These are phyloP conservation scores for Patella vulgata DNA, from an alignment of 1,140 invertebrate genomes.

Conservation along the genomic window DNA sequence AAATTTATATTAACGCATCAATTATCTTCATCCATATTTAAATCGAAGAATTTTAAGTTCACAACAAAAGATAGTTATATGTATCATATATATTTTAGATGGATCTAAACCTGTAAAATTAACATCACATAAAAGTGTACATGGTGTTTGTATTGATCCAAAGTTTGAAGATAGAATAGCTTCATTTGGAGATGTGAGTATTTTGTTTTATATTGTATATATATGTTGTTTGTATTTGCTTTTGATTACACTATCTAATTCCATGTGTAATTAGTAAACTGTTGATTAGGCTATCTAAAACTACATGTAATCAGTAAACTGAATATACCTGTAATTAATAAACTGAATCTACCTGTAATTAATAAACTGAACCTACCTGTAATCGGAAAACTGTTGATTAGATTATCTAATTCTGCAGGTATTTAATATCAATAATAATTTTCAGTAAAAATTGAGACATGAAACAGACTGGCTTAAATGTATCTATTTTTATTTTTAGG, in stretches of 20 bases:
- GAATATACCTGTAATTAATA: no score
- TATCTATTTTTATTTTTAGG: conserved; percentile 53
- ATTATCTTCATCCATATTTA: no score
- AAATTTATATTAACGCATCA: no score
- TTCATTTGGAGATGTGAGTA: conserved; percentile 80
- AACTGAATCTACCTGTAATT: no score
- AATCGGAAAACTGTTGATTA: background rate
- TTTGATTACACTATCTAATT: no score
- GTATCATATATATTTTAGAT: conserved; percentile 46
- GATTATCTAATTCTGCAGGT: background rate
- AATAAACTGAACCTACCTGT: no score
- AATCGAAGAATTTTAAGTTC: no score
- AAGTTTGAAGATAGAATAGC: conserved; percentile 82
- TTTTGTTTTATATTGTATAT: background rate
- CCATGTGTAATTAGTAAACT: no score
- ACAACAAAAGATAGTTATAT: no score
- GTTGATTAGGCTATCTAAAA: no score
- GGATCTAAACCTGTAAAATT: conserved; percentile 74
- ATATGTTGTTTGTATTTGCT: no score
- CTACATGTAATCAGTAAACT: no score
- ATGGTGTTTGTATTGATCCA: conserved; percentile 82
- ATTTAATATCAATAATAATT: background rate
- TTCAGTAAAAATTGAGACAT: background rate
- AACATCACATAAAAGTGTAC: conserved; percentile 84
- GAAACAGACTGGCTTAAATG: background rate